Conservation (phyloP, 2,888 invertebrate species). For the Hipparchia semele region DNA sequence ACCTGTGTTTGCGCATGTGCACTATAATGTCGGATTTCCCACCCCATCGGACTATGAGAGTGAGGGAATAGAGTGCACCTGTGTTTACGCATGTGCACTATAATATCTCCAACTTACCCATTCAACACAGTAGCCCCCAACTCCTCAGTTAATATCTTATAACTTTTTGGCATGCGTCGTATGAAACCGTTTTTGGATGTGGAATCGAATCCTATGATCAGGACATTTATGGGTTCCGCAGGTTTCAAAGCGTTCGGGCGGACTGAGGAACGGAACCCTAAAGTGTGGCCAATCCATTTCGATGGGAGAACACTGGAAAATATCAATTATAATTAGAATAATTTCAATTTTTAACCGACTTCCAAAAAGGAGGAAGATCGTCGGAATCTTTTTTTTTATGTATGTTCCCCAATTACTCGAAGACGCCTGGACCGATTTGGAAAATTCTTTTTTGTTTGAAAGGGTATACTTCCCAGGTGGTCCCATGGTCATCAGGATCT, state of each 20-base stretch:
- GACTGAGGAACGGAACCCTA: constrained; percentile 45
- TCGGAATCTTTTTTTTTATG: too few species aligned
- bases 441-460: too few species aligned
- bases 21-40: background rate
- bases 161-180: constrained; percentile 90
- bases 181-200: constrained; percentile 91
- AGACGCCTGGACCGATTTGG: too few species aligned
- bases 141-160: constrained; percentile 85
- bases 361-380: too few species aligned
- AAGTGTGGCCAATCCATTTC: constrained; percentile 46
- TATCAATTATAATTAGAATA: background rate
- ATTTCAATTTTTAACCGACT: too few species aligned
- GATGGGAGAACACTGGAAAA: constrained; percentile 43
- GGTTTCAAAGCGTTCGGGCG: constrained; percentile 37
- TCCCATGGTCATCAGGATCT: too few species aligned
- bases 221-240: constrained; percentile 42
- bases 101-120: constrained; percentile 72
- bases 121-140: constrained; percentile 85
- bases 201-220: constrained; percentile 90
- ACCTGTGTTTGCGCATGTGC: too few species aligned
- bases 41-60: too few species aligned
- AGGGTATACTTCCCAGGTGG: too few species aligned
- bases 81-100: too few species aligned
- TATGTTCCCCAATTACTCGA: too few species aligned
- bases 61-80: too few species aligned